Evolutionary conservation across 2,888 invertebrate genomes (phyloP).

Genomic region (Drosophila cyrtoloma): DNA sequence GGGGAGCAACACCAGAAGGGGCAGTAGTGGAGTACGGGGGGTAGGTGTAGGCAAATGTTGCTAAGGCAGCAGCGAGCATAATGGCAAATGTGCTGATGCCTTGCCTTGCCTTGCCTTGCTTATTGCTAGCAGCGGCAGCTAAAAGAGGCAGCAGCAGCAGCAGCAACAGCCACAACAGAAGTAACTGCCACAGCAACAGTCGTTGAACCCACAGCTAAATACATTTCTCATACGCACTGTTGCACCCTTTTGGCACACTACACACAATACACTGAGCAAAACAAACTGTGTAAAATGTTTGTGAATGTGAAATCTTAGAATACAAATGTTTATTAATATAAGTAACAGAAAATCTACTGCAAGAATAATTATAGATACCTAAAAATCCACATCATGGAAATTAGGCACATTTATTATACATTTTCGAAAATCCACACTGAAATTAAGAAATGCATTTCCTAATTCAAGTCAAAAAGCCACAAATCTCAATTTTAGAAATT

Average conservation of each 20-base stretch:
- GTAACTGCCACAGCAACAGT: constrained; percentile 24
- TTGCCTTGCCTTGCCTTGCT: constrained; percentile 38
- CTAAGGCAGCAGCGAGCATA: constrained; percentile 62
- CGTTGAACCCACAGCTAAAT: constrained; percentile 31
- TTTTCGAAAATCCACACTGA: neutral
- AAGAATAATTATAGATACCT: no score
- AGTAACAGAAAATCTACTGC: no score
- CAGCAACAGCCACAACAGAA: constrained; percentile 9
- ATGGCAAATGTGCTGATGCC: constrained; percentile 43
- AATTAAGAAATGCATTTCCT: neutral
- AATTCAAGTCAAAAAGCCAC: no score
- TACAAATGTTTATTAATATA: no score
- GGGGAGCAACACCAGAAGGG: neutral
- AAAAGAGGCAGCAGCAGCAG: constrained; percentile 13
- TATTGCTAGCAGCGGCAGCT: constrained; percentile 51
- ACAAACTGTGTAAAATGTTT: no score
- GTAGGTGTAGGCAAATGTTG: constrained; percentile 47
- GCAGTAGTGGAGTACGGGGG: neutral
- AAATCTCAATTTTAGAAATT: neutral
- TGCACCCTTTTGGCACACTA: constrained; percentile 59
- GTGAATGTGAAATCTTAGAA: no score
- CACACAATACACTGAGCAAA: neutral
- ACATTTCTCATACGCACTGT: constrained; percentile 76
- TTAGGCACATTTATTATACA: neutral
- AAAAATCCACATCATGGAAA: neutral